These are phyloP conservation scores for Bolborhynchus lineola DNA, from an alignment of 2,113 vertebrate species.

Conservation along the genomic window DNA sequence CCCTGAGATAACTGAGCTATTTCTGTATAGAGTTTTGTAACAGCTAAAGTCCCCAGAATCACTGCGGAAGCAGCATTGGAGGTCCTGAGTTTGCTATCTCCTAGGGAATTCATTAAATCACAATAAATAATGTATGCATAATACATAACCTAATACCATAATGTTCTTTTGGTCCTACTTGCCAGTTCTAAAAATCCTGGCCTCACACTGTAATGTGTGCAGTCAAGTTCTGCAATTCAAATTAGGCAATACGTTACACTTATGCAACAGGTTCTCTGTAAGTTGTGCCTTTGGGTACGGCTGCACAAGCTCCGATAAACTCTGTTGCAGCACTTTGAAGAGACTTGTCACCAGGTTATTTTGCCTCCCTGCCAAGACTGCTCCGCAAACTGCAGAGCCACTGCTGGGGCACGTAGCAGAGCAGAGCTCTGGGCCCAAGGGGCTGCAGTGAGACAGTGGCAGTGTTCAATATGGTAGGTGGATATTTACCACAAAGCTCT, in stretches of 20 bases:
- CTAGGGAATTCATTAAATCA: slow-evolving; percentile 21
- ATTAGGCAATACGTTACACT: slow-evolving; percentile 9
- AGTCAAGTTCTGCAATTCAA: slow-evolving; percentile 19
- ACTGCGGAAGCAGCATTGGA: not conserved
- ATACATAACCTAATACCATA: not conserved
- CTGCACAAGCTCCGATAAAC: not conserved
- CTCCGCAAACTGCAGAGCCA: not conserved
- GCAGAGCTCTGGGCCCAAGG: not conserved
- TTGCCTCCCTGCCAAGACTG: not conserved
- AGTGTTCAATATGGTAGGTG: not conserved
- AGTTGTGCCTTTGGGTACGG: not conserved
- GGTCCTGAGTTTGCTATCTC: not conserved
- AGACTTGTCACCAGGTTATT: not conserved
- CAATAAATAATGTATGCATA: slow-evolving; percentile 45
- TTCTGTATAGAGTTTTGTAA: not conserved
- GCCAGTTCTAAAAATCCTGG: slow-evolving; percentile 15
- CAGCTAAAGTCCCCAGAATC: not conserved
- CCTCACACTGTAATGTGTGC: not conserved
- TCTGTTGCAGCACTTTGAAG: not conserved
- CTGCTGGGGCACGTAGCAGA: fast-evolving
- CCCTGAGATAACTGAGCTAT: not conserved
- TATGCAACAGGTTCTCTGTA: slow-evolving; percentile 39
- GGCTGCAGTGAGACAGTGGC: not conserved
- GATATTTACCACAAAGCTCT: not conserved
- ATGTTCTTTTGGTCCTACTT: slow-evolving; percentile 26